These are phyloP conservation scores for Jaculus jaculus DNA, from an alignment of 2,113 vertebrate genomes.

Conservation along the genomic window DNA sequence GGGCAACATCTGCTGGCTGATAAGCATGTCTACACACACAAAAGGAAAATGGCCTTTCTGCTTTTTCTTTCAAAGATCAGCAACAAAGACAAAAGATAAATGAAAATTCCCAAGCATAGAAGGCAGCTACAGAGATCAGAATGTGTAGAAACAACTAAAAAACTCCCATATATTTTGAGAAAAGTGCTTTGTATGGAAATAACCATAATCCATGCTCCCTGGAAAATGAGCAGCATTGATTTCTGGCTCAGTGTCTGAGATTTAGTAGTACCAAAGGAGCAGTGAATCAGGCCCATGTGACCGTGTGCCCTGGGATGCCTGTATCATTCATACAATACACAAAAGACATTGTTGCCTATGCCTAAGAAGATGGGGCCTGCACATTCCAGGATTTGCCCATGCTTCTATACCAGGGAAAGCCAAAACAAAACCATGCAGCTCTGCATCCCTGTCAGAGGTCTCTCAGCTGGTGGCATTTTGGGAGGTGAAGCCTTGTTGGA, in stretches of 20 bases:
- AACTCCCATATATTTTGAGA: neutral
- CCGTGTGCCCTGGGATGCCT: neutral
- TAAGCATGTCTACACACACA: constrained; percentile 23
- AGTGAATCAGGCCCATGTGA: neutral
- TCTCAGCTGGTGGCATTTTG: too few relatives aligned
- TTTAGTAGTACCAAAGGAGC: constrained; percentile 27
- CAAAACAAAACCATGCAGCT: neutral
- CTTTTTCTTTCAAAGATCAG: neutral
- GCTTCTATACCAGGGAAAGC: neutral
- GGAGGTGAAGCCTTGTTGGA: too few relatives aligned
- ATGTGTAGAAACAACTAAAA: neutral
- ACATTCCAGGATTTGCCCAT: neutral
- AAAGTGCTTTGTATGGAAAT: constrained; percentile 44
- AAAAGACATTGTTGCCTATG: neutral
- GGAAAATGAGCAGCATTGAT: constrained; percentile 19
- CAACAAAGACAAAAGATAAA: constrained; percentile 8
- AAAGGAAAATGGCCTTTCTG: neutral
- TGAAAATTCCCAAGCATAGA: neutral
- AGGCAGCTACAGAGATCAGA: constrained; percentile 5
- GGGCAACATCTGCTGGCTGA: constrained; percentile 66
- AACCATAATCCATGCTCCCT: neutral
- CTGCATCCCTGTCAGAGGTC: too few relatives aligned
- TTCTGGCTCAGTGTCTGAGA: neutral
- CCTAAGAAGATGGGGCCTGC: neutral
- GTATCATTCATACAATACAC: neutral